Percentiles rank a stretch among this genome's conserved stretches.
Evolutionary conservation across 2,888 invertebrate species (phyloP).

Genomic region (Agelastica alni): DNA sequence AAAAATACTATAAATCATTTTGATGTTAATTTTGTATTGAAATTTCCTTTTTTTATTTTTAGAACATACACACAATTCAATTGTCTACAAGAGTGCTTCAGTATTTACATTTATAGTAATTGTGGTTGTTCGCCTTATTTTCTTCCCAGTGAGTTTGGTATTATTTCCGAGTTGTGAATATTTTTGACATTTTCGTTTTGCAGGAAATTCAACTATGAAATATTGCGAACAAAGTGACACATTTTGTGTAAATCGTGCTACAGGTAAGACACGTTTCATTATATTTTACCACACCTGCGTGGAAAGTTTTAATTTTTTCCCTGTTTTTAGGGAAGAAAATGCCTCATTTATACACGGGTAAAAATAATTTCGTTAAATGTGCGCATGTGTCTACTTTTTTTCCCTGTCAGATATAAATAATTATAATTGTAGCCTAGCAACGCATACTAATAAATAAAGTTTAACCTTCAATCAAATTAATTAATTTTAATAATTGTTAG

Average conservation of each 20-base stretch:
- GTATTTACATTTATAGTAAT: constrained; percentile 66
- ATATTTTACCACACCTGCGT: too few relatives aligned
- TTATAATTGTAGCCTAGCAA: too few relatives aligned
- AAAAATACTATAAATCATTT: background rate
- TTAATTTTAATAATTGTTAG: too few relatives aligned
- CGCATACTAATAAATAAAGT: too few relatives aligned
- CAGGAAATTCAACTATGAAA: constrained; percentile 21
- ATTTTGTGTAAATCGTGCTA: constrained; percentile 16
- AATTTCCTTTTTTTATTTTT: constrained; percentile 22
- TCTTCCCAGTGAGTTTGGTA: constrained; percentile 67
- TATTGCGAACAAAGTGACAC: constrained; percentile 24
- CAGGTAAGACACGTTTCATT: constrained; percentile 24
- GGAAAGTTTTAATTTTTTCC: too few relatives aligned
- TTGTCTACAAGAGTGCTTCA: constrained; percentile 63
- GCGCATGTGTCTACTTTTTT: too few relatives aligned
- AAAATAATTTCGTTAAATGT: too few relatives aligned
- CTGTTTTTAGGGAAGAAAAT: too few relatives aligned
- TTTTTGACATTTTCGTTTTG: constrained; percentile 7
- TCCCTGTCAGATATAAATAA: too few relatives aligned
- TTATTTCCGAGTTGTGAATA: background rate
- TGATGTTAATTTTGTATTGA: background rate
- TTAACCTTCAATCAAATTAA: too few relatives aligned
- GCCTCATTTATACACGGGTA: too few relatives aligned
- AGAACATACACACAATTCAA: constrained; percentile 37
- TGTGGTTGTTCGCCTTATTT: constrained; percentile 72